Conservation (phyloP, 2,888 invertebrate species). For the Portevinia maculata region DNA sequence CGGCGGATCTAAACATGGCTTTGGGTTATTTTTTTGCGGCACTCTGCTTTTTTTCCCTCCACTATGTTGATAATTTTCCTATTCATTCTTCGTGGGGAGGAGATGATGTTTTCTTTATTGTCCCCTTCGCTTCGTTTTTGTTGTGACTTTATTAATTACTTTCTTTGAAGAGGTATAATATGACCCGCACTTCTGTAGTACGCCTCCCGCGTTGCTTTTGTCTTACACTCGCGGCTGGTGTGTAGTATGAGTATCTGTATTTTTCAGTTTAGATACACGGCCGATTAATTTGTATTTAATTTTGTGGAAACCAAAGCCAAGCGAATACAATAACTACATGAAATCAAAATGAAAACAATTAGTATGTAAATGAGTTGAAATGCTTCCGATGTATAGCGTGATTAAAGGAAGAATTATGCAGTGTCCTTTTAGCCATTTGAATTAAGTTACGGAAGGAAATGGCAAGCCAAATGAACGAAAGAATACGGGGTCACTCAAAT, state of each 20-base stretch:
- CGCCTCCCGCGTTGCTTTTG: slow-evolving; percentile 32
- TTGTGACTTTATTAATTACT: slow-evolving; percentile 66
- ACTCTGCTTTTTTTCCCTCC: slow-evolving; percentile 14
- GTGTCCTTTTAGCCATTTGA: slow-evolving; percentile 47
- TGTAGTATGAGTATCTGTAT: slow-evolving; percentile 12
- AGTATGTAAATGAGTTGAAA: slow-evolving; percentile 67
- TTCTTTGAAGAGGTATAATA: slow-evolving; percentile 59
- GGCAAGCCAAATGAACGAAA: slow-evolving; percentile 20
- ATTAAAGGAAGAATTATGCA: slow-evolving; percentile 32
- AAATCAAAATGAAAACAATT: slow-evolving; percentile 69
- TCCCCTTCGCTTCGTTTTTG: slow-evolving; percentile 8
- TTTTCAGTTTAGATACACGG: slow-evolving; percentile 24
- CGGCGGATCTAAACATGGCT: slow-evolving; percentile 33
- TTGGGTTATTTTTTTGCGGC: slow-evolving; percentile 43
- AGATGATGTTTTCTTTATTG: slow-evolving; percentile 12
- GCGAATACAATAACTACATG: slow-evolving; percentile 48
- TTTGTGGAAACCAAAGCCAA: slow-evolving; percentile 61
- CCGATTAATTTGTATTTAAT: slow-evolving; percentile 71
- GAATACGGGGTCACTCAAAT: slow-evolving; percentile 41
- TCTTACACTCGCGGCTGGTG: slow-evolving; percentile 14
- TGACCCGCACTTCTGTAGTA: slow-evolving; percentile 42
- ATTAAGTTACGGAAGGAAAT: slow-evolving; percentile 50
- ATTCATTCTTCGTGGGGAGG: slow-evolving; percentile 8
- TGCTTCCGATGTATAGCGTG: slow-evolving; percentile 7
- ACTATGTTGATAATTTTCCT: slow-evolving; percentile 31